Conservation (phyloP, 2,888 invertebrate genomes). For the Gnatocerus cornutus region DNA sequence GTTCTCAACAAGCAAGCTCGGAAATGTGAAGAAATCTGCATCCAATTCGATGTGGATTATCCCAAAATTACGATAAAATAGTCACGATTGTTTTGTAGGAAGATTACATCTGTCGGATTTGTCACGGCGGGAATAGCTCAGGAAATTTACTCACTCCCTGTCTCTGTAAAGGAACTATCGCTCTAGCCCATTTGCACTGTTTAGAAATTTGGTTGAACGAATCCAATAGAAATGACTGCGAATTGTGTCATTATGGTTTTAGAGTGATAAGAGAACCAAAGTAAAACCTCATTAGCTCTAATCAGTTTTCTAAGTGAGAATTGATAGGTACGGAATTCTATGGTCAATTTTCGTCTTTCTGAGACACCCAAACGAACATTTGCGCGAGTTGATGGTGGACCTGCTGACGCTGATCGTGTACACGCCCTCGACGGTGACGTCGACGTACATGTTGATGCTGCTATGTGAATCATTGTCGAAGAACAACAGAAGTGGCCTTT, state of each 20-base stretch:
- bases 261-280: slow-evolving; percentile 70
- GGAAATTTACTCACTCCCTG: slow-evolving; percentile 73
- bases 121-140: slow-evolving; percentile 69
- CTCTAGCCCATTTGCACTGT: slow-evolving; percentile 74
- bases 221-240: slow-evolving; percentile 73
- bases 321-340: slow-evolving; percentile 61
- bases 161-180: slow-evolving; percentile 74
- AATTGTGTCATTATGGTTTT: slow-evolving; percentile 75
- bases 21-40: slow-evolving; percentile 15
- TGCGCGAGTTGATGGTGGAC: slow-evolving; percentile 72
- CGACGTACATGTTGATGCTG: slow-evolving; percentile 69
- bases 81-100: slow-evolving; percentile 16
- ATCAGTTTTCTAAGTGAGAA: no score
- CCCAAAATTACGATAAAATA: not conserved
- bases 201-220: slow-evolving; percentile 75
- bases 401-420: slow-evolving; percentile 71
- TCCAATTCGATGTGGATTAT: slow-evolving; percentile 15
- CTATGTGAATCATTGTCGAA: slow-evolving; percentile 68
- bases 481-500: slow-evolving; percentile 60
- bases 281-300: slow-evolving; percentile 55
- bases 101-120: slow-evolving; percentile 68
- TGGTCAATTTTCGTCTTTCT: slow-evolving; percentile 70
- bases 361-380: slow-evolving; percentile 69
- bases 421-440: slow-evolving; percentile 72
- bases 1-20: not conserved